Conservation (phyloP, 1,140 invertebrate species). For the Calycopis cecrops region DNA sequence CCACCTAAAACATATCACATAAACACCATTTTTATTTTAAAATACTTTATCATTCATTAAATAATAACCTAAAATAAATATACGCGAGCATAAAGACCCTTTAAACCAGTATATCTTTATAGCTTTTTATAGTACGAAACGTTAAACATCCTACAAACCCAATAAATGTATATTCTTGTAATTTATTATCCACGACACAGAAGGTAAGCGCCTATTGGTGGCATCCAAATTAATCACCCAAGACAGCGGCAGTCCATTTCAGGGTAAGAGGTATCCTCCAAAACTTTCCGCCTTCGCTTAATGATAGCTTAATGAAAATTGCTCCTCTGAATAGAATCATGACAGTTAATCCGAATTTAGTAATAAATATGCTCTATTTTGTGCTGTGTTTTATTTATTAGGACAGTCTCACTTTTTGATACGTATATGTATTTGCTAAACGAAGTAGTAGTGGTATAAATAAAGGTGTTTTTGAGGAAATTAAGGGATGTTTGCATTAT, state of each 20-base stretch:
- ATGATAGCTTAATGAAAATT: conserved; percentile 48
- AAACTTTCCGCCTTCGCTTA: conserved; percentile 36
- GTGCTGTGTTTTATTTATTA: not conserved
- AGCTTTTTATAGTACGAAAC: too few relatives aligned
- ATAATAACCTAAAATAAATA: too few relatives aligned
- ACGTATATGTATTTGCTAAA: too few relatives aligned
- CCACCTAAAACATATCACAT: too few relatives aligned
- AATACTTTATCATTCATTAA: too few relatives aligned
- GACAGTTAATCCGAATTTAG: conserved; percentile 33
- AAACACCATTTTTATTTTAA: too few relatives aligned
- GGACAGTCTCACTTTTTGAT: not conserved
- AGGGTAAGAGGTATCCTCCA: conserved; percentile 23
- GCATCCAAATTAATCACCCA: conserved; percentile 34
- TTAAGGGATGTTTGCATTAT: too few relatives aligned
- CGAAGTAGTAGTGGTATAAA: too few relatives aligned
- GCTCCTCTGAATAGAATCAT: conserved; percentile 27
- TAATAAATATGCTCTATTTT: not conserved
- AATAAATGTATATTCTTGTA: conserved; percentile 15
- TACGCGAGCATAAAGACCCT: too few relatives aligned
- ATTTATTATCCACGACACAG: conserved; percentile 23
- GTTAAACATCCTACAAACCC: conserved; percentile 1
- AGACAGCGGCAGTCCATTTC: conserved; percentile 23
- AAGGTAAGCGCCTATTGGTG: conserved; percentile 26
- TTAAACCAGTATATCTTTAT: too few relatives aligned
- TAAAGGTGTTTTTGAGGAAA: too few relatives aligned